Evolutionary conservation across 2,888 invertebrate genomes (phyloP).

Genomic region (Drosophila tripunctata): DNA sequence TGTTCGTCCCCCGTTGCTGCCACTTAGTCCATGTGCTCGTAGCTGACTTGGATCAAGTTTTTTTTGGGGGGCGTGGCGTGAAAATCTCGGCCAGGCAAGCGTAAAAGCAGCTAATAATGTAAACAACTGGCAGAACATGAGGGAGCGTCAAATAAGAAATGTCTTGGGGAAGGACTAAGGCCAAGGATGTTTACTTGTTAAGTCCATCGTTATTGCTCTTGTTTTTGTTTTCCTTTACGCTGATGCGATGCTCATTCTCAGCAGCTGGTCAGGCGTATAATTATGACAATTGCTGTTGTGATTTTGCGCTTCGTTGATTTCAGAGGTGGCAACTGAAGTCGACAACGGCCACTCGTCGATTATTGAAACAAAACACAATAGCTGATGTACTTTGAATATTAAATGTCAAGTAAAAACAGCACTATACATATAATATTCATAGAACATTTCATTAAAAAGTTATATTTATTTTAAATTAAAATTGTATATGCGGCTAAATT

Average conservation of each 20-base stretch:
- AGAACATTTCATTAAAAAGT: neutral
- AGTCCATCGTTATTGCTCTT: constrained; percentile 24
- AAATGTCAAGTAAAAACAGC: no score
- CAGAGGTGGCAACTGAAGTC: constrained; percentile 46
- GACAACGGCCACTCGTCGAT: neutral
- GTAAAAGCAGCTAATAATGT: constrained; percentile 71
- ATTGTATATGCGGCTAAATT: neutral
- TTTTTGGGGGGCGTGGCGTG: constrained; percentile 24
- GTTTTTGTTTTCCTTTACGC: constrained; percentile 27
- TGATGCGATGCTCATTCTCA: constrained; percentile 54
- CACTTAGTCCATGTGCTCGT: constrained; percentile 18
- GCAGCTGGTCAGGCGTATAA: constrained; percentile 64
- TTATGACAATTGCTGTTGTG: constrained; percentile 71
- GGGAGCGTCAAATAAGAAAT: constrained; percentile 8
- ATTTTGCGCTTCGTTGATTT: constrained; percentile 57
- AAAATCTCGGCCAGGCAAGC: constrained; percentile 62
- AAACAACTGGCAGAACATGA: constrained; percentile 54
- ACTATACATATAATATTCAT: no score
- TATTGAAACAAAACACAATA: neutral
- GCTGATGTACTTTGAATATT: neutral
- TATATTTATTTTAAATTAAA: neutral
- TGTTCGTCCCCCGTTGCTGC: constrained; percentile 15
- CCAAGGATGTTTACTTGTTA: constrained; percentile 40
- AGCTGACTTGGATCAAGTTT: constrained; percentile 43
- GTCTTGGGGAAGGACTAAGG: constrained; percentile 12